These are phyloP conservation scores for Pseudomyrmex cubaensis DNA, from an alignment of 1,140 invertebrate species.

Conservation along the genomic window DNA sequence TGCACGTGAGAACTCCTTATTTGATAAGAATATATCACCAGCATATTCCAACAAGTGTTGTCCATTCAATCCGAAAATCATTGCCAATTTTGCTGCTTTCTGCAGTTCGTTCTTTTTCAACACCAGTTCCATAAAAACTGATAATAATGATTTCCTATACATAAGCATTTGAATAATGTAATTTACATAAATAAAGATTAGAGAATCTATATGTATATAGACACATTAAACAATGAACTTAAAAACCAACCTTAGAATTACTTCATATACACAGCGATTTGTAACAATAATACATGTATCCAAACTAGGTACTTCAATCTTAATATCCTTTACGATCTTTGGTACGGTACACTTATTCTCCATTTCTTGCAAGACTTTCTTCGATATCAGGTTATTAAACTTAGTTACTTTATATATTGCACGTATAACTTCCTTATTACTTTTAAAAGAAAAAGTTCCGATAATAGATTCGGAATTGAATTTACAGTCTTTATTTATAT, in stretches of 20 bases:
- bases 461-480: constrained; percentile 86
- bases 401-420: constrained; percentile 84
- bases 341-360: constrained; percentile 81
- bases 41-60: constrained; percentile 90
- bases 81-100: constrained; percentile 86
- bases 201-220: too few relatives aligned
- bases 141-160: constrained; percentile 87
- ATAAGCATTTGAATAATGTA: constrained; percentile 1
- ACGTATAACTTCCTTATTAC: constrained; percentile 83
- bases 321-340: constrained; percentile 85
- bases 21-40: constrained; percentile 89
- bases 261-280: constrained; percentile 89
- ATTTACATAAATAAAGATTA: constrained; percentile 28
- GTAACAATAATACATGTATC: constrained; percentile 91
- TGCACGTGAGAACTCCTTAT: constrained; percentile 88
- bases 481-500: constrained; percentile 86
- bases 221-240: not conserved
- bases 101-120: constrained; percentile 86
- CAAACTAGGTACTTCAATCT: constrained; percentile 84
- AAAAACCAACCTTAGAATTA: constrained; percentile 87
- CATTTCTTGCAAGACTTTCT: constrained; percentile 74
- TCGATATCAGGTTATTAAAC: constrained; percentile 73
- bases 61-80: constrained; percentile 88
- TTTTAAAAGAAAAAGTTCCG: constrained; percentile 86
- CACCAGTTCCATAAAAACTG: constrained; percentile 89